Percentiles rank a stretch among this genome's conserved stretches.
Conservation (phyloP, 1,140 invertebrate species). For the Zaprionus camerounensis region DNA sequence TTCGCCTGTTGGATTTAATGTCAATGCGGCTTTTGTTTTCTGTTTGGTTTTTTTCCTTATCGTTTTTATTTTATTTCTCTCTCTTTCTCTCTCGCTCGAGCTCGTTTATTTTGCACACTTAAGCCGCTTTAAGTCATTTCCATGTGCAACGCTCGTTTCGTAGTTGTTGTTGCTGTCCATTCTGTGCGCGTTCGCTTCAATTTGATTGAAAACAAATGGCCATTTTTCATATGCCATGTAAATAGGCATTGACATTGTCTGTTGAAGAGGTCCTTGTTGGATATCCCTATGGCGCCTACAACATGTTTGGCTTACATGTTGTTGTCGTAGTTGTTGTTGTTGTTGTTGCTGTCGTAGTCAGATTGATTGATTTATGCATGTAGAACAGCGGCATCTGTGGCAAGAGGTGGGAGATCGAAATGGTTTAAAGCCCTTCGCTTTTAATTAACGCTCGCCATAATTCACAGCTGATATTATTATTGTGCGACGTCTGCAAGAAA, state of each 20-base stretch:
- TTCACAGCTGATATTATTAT: constrained; percentile 43
- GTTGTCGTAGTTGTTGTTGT: constrained; percentile 34
- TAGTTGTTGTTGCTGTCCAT: constrained; percentile 40
- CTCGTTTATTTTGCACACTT: constrained; percentile 28
- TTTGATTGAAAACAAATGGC: constrained; percentile 60
- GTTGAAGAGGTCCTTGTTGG: constrained; percentile 19
- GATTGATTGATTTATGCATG: constrained; percentile 63
- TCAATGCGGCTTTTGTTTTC: constrained; percentile 23
- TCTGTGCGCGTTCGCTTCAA: constrained; percentile 46
- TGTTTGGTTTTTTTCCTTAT: constrained; percentile 15
- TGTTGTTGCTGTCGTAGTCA: constrained; percentile 20
- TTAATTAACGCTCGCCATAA: constrained; percentile 67
- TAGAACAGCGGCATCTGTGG: constrained; percentile 6
- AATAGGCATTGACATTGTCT: constrained; percentile 71
- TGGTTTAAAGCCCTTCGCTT: constrained; percentile 24
- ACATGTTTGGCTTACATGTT: constrained; percentile 51
- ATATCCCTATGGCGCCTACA: constrained; percentile 11
- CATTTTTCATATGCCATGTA: constrained; percentile 74
- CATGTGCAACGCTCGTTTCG: constrained; percentile 12
- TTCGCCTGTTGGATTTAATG: constrained; percentile 10
- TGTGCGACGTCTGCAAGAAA: constrained; percentile 54
- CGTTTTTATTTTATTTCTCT: constrained; percentile 26
- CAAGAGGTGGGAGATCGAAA: neutral
- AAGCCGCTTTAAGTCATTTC: constrained; percentile 58
- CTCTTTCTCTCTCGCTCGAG: constrained; percentile 18